These are phyloP conservation scores for Cosmia trapezina DNA, from an alignment of 2,888 invertebrate species.

Conservation along the genomic window DNA sequence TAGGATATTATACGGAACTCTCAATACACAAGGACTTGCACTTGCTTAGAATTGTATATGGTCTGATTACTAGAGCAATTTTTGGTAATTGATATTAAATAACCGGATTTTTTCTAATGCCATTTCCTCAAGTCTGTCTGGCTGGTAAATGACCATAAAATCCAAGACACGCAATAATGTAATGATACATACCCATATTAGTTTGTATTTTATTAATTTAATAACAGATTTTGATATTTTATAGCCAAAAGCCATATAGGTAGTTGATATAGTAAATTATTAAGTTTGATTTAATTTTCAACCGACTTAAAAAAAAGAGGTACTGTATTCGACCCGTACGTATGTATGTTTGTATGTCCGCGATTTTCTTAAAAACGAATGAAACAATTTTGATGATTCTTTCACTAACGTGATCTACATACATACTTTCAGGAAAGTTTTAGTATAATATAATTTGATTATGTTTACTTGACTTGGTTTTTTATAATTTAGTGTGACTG, in stretches of 20 bases:
- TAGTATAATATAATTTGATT: no score
- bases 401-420: no score
- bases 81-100: constrained; percentile 53
- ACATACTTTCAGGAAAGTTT: no score
- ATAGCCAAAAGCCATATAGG: background rate
- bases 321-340: no score
- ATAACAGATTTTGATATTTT: background rate
- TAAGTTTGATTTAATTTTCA: background rate
- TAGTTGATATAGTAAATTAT: no score
- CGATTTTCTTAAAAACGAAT: no score
- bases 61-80: constrained; percentile 53
- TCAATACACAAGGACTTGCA: constrained; percentile 15
- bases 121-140: constrained; percentile 52
- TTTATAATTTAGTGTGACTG: no score
- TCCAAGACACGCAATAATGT: constrained; percentile 27
- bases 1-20: constrained; percentile 55
- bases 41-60: constrained; percentile 23
- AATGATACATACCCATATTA: constrained; percentile 19
- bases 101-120: constrained; percentile 50
- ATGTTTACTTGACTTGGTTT: background rate
- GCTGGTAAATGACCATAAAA: constrained; percentile 25
- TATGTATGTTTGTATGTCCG: no score
- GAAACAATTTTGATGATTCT: no score
- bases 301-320: no score
- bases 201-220: constrained; percentile 5